Conservation (phyloP, 2,113 vertebrate species). For the Donacobius atricapilla region DNA sequence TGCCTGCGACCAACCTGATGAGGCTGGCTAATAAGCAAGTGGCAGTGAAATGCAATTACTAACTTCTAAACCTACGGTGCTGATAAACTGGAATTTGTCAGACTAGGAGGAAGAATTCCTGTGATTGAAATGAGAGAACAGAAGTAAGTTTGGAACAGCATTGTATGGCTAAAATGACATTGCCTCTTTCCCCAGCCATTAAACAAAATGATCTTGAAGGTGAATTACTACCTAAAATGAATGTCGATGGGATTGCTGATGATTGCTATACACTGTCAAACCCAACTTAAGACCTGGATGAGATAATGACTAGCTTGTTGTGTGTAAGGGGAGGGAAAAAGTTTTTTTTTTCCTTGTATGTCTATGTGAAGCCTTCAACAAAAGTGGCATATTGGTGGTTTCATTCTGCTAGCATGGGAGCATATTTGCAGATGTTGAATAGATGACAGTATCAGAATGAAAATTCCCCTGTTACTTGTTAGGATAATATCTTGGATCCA, state of each 20-base stretch:
- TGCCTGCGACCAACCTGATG: rapidly evolving
- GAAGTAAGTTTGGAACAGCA: background rate
- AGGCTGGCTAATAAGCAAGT: background rate
- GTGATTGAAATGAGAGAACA: background rate
- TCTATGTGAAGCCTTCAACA: background rate
- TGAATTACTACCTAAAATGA: background rate
- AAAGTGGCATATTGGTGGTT: background rate
- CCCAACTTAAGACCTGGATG: background rate
- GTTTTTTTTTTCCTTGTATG: too few species aligned
- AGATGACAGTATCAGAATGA: background rate
- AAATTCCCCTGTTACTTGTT: background rate
- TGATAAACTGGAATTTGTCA: background rate
- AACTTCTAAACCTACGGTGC: background rate
- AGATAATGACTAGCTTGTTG: background rate
- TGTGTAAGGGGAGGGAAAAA: background rate
- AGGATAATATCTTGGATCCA: background rate
- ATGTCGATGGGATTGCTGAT: background rate
- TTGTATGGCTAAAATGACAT: background rate
- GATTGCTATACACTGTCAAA: background rate
- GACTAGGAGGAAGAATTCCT: background rate
- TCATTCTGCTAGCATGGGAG: background rate
- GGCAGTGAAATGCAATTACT: background rate
- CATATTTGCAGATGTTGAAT: background rate
- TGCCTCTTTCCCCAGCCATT: background rate
- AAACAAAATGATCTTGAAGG: background rate